Percentiles rank a stretch among this genome's conserved stretches.
These are phyloP conservation scores for Mustelus asterias DNA, from an alignment of 2,113 vertebrate genomes.

Conservation along the genomic window DNA sequence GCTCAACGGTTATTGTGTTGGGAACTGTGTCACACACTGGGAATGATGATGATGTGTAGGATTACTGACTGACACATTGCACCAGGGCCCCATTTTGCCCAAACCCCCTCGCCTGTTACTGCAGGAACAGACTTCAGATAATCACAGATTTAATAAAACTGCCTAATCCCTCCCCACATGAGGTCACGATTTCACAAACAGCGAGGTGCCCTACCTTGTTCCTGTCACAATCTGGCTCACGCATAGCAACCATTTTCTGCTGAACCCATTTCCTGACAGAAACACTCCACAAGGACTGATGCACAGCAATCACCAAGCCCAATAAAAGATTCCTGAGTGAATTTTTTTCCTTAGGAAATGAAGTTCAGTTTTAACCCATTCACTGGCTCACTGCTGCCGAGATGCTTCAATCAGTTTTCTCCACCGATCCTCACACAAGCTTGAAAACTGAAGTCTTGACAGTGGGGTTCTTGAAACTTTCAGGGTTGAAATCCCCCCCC, in stretches of 20 bases:
- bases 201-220: constrained; percentile 41
- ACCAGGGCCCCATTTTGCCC: constrained; percentile 28
- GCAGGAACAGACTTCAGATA: constrained; percentile 49
- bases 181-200: constrained; percentile 51
- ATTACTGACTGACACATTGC: not conserved
- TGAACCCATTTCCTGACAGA: not conserved
- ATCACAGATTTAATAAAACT: constrained; percentile 62
- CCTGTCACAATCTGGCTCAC: constrained; percentile 38
- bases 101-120: constrained; percentile 40
- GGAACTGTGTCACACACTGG: too few species aligned
- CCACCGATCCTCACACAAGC: not conserved
- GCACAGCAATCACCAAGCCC: not conserved
- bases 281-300: not conserved
- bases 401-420: not conserved
- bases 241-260: not conserved
- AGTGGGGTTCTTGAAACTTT: not conserved
- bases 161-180: constrained; percentile 56
- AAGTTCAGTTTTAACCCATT: constrained; percentile 35
- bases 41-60: not conserved
- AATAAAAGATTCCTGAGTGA: not conserved
- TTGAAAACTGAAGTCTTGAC: not conserved
- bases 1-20: not conserved
- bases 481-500: not conserved
- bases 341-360: not conserved
- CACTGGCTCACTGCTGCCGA: not conserved